Evolutionary conservation across 2,888 invertebrate genomes (phyloP), one percentile per base, ranked within the genome.

Genomic region (Aleiodes alternator): DNA sequence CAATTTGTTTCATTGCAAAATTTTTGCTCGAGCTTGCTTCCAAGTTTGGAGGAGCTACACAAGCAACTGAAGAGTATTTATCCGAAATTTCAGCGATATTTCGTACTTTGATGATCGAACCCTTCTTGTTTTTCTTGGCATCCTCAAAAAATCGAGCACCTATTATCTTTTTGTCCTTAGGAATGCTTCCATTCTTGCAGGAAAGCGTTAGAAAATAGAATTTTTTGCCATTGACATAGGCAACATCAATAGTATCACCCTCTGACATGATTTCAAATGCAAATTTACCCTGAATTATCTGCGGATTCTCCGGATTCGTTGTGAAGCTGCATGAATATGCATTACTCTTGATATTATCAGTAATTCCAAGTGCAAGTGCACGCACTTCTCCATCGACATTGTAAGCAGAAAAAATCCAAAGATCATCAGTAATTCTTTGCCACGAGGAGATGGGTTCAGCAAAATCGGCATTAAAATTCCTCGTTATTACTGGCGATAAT

Each of bases 351-450:
- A 93, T 91, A 68, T 92, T 89, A 0, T 91, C 90, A 38, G 92
- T 90, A 9, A 90, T 90, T 78, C 93, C 94, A 9, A 94, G 90
- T 0, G 93, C 94, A 48, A 96, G 90, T 0, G 93, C 92, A 78
- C 91, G 90, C 14, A 94, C 90, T 83, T 92, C 90, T 14, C 91
- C 91, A 0, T 91, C 90, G 68, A 91, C 90, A 83, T 93, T 90
- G 85, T 94, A 94, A 0, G 94, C 93, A 0, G 95, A 94, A 85
- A 94, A 95, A 0, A 94, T 90, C 80, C 93, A 93, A 76, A 93
- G 91, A 79, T 93, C 91, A 59, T 93, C 91, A 74, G 93, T 92
- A 61, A 93, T 90, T 84, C 93, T 91, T 84, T 94, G 93, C 91
- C 95, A 95, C 0, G 93, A 86, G 0, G 94, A 93, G 5, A 85